phyloP scores from a whole-genome alignment of 1,140 invertebrate genomes.

The Pseudomyrmex cubaensis region DNA sequence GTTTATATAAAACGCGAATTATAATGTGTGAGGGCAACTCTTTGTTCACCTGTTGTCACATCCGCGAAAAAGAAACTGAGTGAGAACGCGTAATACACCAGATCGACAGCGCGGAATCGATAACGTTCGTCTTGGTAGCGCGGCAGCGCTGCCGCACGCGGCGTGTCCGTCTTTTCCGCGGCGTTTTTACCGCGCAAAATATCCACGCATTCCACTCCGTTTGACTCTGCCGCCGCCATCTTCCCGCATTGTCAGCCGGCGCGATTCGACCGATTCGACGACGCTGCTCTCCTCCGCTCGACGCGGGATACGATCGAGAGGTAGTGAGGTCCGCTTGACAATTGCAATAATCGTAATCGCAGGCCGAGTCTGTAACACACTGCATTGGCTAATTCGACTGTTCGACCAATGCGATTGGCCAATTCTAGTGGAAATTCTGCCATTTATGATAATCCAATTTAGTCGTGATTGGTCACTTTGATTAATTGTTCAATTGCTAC shows the following conservation, averaged over 20 bases:
- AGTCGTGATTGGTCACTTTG: too few relatives aligned
- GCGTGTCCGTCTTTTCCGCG: constrained; percentile 54
- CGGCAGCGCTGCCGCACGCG: constrained; percentile 42
- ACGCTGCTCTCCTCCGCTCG: not conserved
- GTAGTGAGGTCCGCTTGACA: too few relatives aligned
- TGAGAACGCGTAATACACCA: constrained; percentile 79
- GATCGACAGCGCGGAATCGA: constrained; percentile 74
- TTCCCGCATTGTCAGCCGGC: constrained; percentile 68
- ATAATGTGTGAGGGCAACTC: constrained; percentile 14
- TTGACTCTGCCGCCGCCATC: constrained; percentile 80
- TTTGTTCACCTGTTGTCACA: constrained; percentile 81
- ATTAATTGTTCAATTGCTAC: too few relatives aligned
- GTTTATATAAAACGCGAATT: not conserved
- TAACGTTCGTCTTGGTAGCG: constrained; percentile 72
- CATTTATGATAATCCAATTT: too few relatives aligned
- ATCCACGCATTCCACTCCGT: constrained; percentile 75
- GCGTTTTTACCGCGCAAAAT: constrained; percentile 71
- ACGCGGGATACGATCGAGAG: not conserved
- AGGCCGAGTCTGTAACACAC: too few relatives aligned
- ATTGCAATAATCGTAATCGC: too few relatives aligned
- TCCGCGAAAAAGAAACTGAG: constrained; percentile 79
- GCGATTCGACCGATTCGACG: not conserved
- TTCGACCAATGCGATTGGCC: too few relatives aligned
- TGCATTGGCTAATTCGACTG: too few relatives aligned
- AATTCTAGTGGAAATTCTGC: too few relatives aligned